These are phyloP conservation scores for Planococcus citri DNA, from an alignment of 1,140 invertebrate species.

Conservation along the genomic window DNA sequence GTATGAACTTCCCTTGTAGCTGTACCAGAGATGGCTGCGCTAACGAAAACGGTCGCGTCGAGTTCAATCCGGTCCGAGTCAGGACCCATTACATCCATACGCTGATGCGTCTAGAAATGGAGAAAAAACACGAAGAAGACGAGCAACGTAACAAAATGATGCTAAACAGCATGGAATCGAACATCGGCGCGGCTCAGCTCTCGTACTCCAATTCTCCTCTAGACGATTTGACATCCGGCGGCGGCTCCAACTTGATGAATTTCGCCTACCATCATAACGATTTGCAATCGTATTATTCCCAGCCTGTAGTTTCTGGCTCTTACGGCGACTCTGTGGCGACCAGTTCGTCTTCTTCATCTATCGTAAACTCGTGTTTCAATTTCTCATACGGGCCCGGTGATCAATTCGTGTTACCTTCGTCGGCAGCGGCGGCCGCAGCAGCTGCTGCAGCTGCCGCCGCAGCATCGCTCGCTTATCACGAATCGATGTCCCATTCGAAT, in stretches of 20 bases:
- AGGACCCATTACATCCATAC: conserved; percentile 97
- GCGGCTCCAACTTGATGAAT: conserved; percentile 3
- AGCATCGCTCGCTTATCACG: not conserved
- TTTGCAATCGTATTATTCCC: conserved; percentile 9
- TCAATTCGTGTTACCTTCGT: not conserved
- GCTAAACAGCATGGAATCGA: conserved; percentile 5
- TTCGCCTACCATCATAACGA: not conserved
- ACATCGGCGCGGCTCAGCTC: conserved; percentile 12
- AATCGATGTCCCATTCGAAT: not conserved
- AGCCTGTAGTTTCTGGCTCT: conserved; percentile 20
- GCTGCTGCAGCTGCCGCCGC: not conserved
- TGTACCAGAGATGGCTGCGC: conserved; percentile 88
- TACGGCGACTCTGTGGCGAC: not conserved
- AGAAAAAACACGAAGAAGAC: conserved; percentile 57
- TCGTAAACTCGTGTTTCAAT: not conserved
- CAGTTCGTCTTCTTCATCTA: not conserved
- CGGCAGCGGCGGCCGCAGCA: not conserved
- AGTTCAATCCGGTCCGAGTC: conserved; percentile 90
- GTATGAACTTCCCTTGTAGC: conserved; percentile 90
- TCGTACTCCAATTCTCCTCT: conserved; percentile 12
- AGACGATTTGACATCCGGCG: conserved; percentile 16
- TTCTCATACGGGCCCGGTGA: not conserved
- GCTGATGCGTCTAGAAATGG: conserved; percentile 83
- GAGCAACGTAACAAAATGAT: conserved; percentile 24
- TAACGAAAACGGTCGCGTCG: conserved; percentile 82